Conservation (phyloP, 2,888 invertebrate genomes). For the Trichogramma evanescens region DNA sequence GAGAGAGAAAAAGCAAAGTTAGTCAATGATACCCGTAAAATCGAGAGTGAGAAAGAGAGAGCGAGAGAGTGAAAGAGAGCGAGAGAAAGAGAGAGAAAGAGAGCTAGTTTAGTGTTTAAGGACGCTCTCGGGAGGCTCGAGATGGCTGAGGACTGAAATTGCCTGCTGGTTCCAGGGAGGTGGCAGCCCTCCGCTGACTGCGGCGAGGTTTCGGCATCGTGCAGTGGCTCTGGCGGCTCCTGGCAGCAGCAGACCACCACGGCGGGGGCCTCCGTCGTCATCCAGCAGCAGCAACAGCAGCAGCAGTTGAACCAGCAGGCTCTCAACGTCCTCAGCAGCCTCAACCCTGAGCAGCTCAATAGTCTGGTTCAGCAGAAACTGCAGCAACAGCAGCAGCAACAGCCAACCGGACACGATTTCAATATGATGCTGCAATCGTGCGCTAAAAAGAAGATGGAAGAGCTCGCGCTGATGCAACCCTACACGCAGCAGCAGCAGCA, state of each 20-base stretch:
- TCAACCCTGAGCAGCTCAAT: conserved; percentile 40
- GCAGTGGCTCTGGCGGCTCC: conserved; percentile 40
- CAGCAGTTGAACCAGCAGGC: conserved; percentile 35
- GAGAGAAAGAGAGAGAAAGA: conserved; percentile 18
- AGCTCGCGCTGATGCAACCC: conserved; percentile 35
- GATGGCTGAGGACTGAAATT: conserved; percentile 47
- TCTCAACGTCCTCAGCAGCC: conserved; percentile 32
- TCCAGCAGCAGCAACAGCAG: conserved; percentile 31
- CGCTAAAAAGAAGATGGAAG: conserved; percentile 40
- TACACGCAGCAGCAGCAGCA: conserved; percentile 22
- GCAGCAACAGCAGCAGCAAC: conserved; percentile 32
- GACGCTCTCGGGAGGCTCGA: conserved; percentile 42
- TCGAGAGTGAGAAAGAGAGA: conserved; percentile 10
- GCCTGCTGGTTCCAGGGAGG: conserved; percentile 50
- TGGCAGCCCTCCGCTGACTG: conserved; percentile 44
- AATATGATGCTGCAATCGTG: conserved; percentile 42
- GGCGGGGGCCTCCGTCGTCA: conserved; percentile 34
- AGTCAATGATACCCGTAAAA: conserved; percentile 12
- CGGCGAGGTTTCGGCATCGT: conserved; percentile 44
- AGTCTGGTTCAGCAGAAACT: conserved; percentile 42
- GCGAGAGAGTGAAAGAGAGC: conserved; percentile 12
- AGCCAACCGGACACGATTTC: conserved; percentile 20
- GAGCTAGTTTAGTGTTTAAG: conserved; percentile 43
- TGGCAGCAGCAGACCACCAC: conserved; percentile 33
- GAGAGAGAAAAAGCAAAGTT: conserved; percentile 6